Evolutionary conservation across 2,888 invertebrate species (phyloP).

Genomic region (Atrina japonica): DNA sequence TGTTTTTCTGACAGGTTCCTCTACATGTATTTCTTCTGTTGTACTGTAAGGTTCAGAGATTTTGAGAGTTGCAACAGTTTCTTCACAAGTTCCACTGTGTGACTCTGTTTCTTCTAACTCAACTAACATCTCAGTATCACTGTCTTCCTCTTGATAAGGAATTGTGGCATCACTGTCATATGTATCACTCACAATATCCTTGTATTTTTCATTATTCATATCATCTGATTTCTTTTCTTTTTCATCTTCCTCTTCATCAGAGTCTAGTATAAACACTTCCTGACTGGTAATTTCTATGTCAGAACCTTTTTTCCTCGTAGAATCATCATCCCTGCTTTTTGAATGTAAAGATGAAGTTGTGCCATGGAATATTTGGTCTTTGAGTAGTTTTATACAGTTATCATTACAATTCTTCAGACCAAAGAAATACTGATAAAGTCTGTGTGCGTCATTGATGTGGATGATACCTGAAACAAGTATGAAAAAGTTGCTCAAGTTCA

Average conservation of each 20-base stretch:
- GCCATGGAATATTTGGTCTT: not conserved
- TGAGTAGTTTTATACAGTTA: conserved; percentile 12
- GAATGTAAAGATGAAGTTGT: no score
- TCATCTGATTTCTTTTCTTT: not conserved
- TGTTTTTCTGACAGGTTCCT: not conserved
- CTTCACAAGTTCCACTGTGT: no score
- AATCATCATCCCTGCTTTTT: no score
- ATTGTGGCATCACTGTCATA: conserved; percentile 41
- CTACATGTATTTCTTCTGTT: not conserved
- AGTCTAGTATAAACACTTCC: not conserved
- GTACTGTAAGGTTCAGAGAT: not conserved
- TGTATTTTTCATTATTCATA: not conserved
- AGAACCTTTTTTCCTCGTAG: no score
- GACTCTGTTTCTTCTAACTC: conserved; percentile 5
- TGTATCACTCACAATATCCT: not conserved
- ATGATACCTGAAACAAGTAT: conserved; percentile 30
- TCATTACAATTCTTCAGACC: conserved; percentile 29
- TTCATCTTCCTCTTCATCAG: not conserved
- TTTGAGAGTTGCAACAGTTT: not conserved
- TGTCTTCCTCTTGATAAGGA: conserved; percentile 25
- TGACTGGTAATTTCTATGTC: not conserved
- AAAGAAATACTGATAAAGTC: conserved; percentile 42
- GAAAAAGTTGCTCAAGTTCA: no score
- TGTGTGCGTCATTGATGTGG: conserved; percentile 31
- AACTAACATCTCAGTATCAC: not conserved